phyloP scores from a whole-genome alignment of 2,888 invertebrate species.

The Phrixothrix hirtus region DNA sequence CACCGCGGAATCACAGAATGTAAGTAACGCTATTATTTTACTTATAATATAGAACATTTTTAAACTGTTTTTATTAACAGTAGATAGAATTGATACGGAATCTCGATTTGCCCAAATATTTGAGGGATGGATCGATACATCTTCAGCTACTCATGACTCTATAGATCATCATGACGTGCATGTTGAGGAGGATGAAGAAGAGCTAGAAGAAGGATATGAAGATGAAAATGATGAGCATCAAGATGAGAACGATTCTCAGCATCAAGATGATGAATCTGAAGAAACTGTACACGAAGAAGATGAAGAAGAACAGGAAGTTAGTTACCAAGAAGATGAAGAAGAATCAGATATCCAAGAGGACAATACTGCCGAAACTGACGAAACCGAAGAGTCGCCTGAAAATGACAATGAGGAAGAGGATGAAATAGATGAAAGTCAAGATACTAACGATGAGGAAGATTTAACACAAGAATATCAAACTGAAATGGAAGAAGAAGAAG shows the following conservation, averaged over 20 bases:
- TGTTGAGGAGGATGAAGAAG: constrained; percentile 29
- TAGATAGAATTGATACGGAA: constrained; percentile 64
- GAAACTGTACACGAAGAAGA: constrained; percentile 39
- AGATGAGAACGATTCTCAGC: constrained; percentile 37
- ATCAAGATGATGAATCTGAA: constrained; percentile 39
- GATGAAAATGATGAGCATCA: constrained; percentile 41
- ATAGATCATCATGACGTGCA: constrained; percentile 13
- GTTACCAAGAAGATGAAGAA: constrained; percentile 49
- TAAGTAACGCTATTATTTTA: constrained; percentile 57
- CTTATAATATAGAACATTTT: constrained; percentile 10
- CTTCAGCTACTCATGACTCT: constrained; percentile 49
- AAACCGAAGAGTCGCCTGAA: background rate
- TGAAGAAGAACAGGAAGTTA: constrained; percentile 39
- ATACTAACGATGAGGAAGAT: constrained; percentile 22
- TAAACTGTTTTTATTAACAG: constrained; percentile 48
- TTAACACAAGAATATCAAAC: constrained; percentile 15
- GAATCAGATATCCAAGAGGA: constrained; percentile 31
- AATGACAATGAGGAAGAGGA: constrained; percentile 27
- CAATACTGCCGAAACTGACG: constrained; percentile 9
- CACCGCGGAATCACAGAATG: constrained; percentile 78
- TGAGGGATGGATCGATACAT: constrained; percentile 77
- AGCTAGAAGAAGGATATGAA: constrained; percentile 38
- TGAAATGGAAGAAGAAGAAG: constrained; percentile 31
- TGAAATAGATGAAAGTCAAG: constrained; percentile 22
- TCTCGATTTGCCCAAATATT: constrained; percentile 75